phyloP scores from a whole-genome alignment of 1,140 invertebrate species.

The Hylaeus volcanicus region DNA sequence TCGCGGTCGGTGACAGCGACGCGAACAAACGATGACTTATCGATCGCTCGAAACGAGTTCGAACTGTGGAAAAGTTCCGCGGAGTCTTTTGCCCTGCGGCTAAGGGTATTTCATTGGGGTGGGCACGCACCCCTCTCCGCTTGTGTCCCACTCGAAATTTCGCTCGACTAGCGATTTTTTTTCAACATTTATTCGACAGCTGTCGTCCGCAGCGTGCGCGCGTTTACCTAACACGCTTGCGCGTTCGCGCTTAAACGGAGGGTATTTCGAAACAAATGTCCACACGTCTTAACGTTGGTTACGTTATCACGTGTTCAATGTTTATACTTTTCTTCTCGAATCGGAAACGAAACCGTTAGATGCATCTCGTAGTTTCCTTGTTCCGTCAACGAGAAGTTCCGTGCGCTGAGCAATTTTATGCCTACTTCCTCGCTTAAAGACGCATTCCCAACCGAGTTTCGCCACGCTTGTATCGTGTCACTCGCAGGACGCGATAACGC shows the following conservation, averaged over 20 bases:
- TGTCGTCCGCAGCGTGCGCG: constrained; percentile 76
- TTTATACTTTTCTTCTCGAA: not conserved
- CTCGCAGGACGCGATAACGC: constrained; percentile 13
- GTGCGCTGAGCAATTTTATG: not conserved
- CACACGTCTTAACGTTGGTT: too few species aligned
- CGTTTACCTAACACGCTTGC: constrained; percentile 61
- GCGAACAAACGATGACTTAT: constrained; percentile 70
- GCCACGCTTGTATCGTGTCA: constrained; percentile 13
- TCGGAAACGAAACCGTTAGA: not conserved
- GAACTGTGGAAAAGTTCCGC: constrained; percentile 72
- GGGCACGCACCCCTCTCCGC: constrained; percentile 61
- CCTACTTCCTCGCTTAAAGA: not conserved
- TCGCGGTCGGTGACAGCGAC: not conserved
- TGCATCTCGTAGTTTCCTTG: not conserved
- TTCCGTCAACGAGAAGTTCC: not conserved
- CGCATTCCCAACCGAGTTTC: not conserved
- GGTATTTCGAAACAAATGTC: constrained; percentile 30
- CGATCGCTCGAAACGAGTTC: constrained; percentile 65
- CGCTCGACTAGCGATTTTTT: constrained; percentile 77
- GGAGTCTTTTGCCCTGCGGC: constrained; percentile 67
- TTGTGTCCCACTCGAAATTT: constrained; percentile 78
- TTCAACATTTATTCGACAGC: constrained; percentile 81
- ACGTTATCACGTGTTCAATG: not conserved
- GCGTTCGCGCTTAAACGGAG: constrained; percentile 44
- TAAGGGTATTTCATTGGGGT: constrained; percentile 67